Base-by-base conservation (phyloP, 37 sponge, comb jelly and placozoan genomes). In the Beroe forskalii region DNA sequence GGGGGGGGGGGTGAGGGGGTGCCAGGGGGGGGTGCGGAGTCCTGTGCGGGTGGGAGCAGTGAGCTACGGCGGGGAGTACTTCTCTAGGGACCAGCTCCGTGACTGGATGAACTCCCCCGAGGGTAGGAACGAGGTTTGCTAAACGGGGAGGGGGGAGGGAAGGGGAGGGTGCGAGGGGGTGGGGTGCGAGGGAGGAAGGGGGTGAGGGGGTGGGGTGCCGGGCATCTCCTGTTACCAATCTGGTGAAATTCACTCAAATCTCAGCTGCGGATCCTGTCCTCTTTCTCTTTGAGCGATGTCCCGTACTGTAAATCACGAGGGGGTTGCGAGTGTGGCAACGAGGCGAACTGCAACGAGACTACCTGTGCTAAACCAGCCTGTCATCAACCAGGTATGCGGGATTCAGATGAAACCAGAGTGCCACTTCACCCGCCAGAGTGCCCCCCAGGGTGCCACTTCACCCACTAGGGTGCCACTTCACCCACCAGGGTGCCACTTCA, bases 321-420 rank as follows among this genome's bases (percentile, higher is more conserved):
- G 4, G 75, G 75, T 35, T 72, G 75, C 20, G 75, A 72, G 75
- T 72, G 75, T 33, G 75, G 75, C 2, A 72, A 72, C 39, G 39
- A 28, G 38, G 75, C 75, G 2, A 35, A 35, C 30, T 72, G 75
- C 30, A 72, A 72, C 39, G 40, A 22, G 35, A 72, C 75, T 20
- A 32, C 40, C 39, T 72, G 75, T 33, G n/a, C n/a, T 17, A 9
- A 55, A 20, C 60, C 9, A 55, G 14, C 60, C 60, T n/a, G n/a
- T n/a, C n/a, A n/a, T n/a, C n/a, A n/a, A n/a, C n/a, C n/a, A n/a
- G n/a, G n/a, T n/a, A n/a, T n/a, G n/a, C n/a, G n/a, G n/a, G n/a
- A n/a, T n/a, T n/a, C n/a, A n/a, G n/a, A n/a, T n/a, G n/a, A n/a
- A n/a, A n/a, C n/a, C n/a, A n/a, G n/a, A n/a, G n/a, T n/a, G n/a